Conservation (phyloP, 2,888 invertebrate genomes). For the Schizaphis graminum region DNA sequence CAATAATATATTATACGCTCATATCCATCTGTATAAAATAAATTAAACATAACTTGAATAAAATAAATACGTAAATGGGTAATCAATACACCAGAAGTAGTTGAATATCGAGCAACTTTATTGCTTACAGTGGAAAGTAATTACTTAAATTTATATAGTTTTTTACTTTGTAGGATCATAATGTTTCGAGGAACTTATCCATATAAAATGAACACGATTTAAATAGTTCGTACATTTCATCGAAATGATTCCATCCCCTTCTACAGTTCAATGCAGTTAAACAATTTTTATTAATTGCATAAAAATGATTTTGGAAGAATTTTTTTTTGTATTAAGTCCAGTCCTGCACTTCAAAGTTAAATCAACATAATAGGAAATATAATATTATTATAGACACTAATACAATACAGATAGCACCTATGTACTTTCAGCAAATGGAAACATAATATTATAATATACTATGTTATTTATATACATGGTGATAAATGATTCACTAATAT, state of each 20-base stretch:
- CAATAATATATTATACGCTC: neutral
- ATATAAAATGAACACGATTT: neutral
- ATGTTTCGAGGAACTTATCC: neutral
- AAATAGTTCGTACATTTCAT: neutral
- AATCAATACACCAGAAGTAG: neutral
- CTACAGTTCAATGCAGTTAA: neutral
- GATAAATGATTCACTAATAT: no score
- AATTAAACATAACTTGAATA: neutral
- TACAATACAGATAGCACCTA: no score
- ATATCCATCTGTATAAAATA: neutral
- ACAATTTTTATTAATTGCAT: neutral
- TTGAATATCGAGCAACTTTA: neutral
- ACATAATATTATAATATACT: no score
- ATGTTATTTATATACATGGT: no score
- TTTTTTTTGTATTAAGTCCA: neutral
- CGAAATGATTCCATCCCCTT: neutral
- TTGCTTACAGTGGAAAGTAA: neutral
- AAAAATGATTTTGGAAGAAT: neutral
- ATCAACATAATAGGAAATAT: neutral
- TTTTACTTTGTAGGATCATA: neutral
- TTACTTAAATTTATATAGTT: neutral
- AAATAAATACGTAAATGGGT: neutral
- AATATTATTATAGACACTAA: neutral
- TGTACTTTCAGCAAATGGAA: neutral
- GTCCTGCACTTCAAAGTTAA: neutral